Percentiles rank a stretch among this genome's conserved stretches.
phyloP scores from a whole-genome alignment of 1,140 invertebrate species.

The Monomorium pharaonis region DNA sequence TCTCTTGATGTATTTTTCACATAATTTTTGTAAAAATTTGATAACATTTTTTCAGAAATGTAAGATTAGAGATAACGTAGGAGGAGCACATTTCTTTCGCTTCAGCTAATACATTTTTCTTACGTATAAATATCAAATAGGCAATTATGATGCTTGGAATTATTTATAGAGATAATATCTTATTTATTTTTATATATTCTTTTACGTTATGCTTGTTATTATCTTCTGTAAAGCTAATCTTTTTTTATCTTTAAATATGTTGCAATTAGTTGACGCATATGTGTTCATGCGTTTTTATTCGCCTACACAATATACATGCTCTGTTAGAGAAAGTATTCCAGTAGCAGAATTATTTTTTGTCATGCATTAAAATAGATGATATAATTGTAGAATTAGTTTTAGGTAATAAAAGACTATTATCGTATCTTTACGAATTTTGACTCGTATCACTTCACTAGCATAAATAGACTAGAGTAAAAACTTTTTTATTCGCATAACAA shows the following conservation, averaged over 20 bases:
- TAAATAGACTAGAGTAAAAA: neutral
- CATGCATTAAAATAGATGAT: conserved; percentile 17
- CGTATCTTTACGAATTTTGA: neutral
- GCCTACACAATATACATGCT: neutral
- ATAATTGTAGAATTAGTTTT: neutral
- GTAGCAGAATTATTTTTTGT: neutral
- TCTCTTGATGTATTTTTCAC: neutral
- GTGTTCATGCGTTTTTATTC: neutral
- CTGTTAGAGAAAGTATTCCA: neutral
- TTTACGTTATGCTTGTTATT: neutral
- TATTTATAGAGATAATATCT: conserved; percentile 16
- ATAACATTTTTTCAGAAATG: neutral
- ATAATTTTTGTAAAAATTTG: neutral
- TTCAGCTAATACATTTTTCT: neutral
- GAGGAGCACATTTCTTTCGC: neutral
- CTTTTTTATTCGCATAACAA: neutral
- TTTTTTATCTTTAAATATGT: neutral
- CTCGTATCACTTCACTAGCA: neutral
- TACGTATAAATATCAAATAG: neutral
- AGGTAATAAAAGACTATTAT: neutral
- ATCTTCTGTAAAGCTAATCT: neutral
- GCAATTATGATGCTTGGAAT: neutral
- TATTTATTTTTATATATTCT: neutral
- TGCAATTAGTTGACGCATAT: neutral
- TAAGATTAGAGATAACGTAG: neutral